These are phyloP conservation scores for Henricia sp. DNA, from an alignment of 53 echinoderm and acorn worm genomes.

Conservation along the genomic window DNA sequence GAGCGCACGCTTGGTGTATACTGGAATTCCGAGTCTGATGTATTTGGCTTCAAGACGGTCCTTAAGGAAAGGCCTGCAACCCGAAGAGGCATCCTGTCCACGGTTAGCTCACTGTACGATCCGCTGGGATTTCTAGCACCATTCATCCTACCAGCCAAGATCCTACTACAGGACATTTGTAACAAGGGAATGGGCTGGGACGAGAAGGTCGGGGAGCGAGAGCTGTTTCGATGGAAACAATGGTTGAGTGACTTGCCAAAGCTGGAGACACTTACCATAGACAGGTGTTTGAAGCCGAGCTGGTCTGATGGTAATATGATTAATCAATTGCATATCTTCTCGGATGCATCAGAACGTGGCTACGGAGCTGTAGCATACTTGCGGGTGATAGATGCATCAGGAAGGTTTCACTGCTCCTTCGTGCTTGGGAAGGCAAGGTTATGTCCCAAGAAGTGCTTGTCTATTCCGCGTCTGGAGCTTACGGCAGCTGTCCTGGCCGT, in stretches of 20 bases:
- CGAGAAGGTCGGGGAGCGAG: no score
- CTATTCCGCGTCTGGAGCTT: no score
- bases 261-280: background rate
- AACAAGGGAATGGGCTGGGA: no score
- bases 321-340: constrained; percentile 52
- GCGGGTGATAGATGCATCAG: constrained; percentile 12
- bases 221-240: background rate
- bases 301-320: background rate
- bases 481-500: no score
- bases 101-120: constrained; percentile 61
- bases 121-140: constrained; percentile 70
- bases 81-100: constrained; percentile 52
- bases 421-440: constrained; percentile 54
- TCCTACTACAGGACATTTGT: constrained; percentile 51
- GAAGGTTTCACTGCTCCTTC: constrained; percentile 20
- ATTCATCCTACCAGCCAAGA: constrained; percentile 48
- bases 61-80: constrained; percentile 49
- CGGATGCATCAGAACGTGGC: constrained; percentile 65
- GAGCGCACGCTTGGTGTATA: constrained; percentile 61
- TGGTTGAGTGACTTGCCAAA: background rate
- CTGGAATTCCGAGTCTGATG: constrained; percentile 47
- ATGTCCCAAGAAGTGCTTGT: no score
- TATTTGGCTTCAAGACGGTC: constrained; percentile 47
- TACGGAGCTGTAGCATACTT: constrained; percentile 56
- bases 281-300: constrained; percentile 36